Base-by-base conservation (phyloP, 1,140 invertebrate genomes). In the Drosophila erecta region DNA sequence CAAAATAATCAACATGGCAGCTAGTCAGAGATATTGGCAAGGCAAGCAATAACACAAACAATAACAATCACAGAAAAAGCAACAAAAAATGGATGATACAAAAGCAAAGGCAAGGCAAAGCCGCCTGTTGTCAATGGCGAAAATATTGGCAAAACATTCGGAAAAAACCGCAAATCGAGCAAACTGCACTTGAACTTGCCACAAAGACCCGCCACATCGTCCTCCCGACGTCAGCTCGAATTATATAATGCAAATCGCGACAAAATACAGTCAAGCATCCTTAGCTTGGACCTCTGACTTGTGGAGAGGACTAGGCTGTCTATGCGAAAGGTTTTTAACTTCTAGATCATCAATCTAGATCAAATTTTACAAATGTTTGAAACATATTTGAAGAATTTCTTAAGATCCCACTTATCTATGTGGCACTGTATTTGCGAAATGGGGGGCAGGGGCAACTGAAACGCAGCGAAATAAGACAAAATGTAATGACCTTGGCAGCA, bases 61-160 rank as follows among this genome's bases (percentile, higher is more conserved):
- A 64, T 53, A 69, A 54, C 54, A 80, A 70, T 47, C 62, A 55
- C 38, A 44, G 3, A 22, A 44, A 20, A 44, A 43, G 7, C 40
- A 17, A 17, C n/a, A 43, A 43, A 43, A 43, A 10, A 43, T 22
- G 54, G 22, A 12, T 30, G 62, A 43, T 46, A 53, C 51, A 61
- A 61, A 40, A 41, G 24, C 59, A 61, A 67, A 47, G 37, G 24
- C 24, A 24, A 40, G 30, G 35, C 59, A 61, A 73, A 47, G 41
- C 51, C 46, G 61, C 55, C 41, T 79, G 85, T 87, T 79, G 75
- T 73, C 70, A 86, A 83, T 86, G 75, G 79, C 79, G 56, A 87
- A 87, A 89, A 58, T 87, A 87, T 87, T 87, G 84, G 84, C 84
- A 89, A 87, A 89, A 87, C 83, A 89, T 89, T 87, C 64, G 46